phyloP scores from a whole-genome alignment of 2,888 invertebrate genomes.

The Clanis bilineata region DNA sequence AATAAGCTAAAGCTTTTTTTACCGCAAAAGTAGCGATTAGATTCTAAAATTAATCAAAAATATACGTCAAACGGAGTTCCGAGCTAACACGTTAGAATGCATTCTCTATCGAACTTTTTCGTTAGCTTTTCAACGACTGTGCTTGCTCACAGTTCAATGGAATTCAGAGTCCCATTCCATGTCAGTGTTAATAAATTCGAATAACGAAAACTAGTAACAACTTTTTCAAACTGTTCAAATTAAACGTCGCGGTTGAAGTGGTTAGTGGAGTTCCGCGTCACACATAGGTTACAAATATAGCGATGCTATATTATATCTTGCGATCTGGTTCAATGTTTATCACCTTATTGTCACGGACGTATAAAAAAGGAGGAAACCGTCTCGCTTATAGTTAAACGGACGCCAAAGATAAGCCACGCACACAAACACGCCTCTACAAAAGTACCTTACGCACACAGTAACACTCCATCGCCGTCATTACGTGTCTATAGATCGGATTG shows the following conservation, averaged over 20 bases:
- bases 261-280: slow-evolving; percentile 20
- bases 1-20: background rate
- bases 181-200: slow-evolving; percentile 58
- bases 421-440: no score
- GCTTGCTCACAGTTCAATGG: slow-evolving; percentile 59
- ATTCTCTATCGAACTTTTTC: slow-evolving; percentile 62
- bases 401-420: no score
- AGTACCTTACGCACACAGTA: no score
- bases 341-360: no score
- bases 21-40: background rate
- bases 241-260: slow-evolving; percentile 36
- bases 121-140: slow-evolving; percentile 60
- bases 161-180: slow-evolving; percentile 61
- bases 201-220: slow-evolving; percentile 53
- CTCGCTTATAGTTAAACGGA: no score
- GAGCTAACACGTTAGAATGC: slow-evolving; percentile 52
- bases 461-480: no score
- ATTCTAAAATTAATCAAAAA: slow-evolving; percentile 42
- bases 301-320: no score
- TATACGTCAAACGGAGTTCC: slow-evolving; percentile 46
- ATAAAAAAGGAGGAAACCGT: no score
- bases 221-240: slow-evolving; percentile 52
- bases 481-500: no score
- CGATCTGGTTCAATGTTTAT: no score
- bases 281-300: no score